Percentiles rank a stretch among this genome's conserved stretches.
Evolutionary conservation across 2,797 vertebrate species (phyloP).

Genomic region (Odontamblyopus rebecca): DNA sequence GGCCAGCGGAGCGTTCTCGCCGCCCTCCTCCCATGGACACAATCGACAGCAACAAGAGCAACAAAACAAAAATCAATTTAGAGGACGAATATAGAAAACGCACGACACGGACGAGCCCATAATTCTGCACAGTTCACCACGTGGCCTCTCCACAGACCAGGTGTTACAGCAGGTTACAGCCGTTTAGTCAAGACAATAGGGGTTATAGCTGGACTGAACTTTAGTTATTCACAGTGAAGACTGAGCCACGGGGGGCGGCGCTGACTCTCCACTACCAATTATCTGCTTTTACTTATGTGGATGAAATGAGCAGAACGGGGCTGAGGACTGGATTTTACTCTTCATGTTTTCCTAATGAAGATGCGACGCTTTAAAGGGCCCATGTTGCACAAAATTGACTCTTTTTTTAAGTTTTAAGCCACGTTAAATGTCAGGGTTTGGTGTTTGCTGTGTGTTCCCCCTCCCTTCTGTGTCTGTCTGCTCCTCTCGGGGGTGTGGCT

Average conservation of each 20-base stretch:
- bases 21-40: conserved; percentile 58
- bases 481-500: too few relatives aligned
- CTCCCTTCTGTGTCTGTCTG: too few relatives aligned
- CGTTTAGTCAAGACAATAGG: conserved; percentile 49
- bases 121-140: conserved; percentile 47
- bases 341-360: too few relatives aligned
- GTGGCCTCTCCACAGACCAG: conserved; percentile 43
- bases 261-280: conserved; percentile 41
- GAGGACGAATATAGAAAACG: conserved; percentile 67
- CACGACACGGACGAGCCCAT: conserved; percentile 52
- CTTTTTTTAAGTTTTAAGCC: too few relatives aligned
- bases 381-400: too few relatives aligned
- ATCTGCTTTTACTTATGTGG: not conserved
- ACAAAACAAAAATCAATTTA: conserved; percentile 76
- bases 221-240: conserved; percentile 25
- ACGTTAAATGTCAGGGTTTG: too few relatives aligned
- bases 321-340: not conserved
- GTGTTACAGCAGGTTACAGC: conserved; percentile 50
- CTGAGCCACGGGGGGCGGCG: conserved; percentile 19
- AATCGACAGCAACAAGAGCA: conserved; percentile 66
- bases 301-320: not conserved
- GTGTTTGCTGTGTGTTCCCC: too few relatives aligned
- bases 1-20: conserved; percentile 59
- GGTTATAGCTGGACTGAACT: conserved; percentile 18
- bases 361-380: too few relatives aligned